These are phyloP conservation scores for Nectonema munidae DNA, from an alignment of 2,888 invertebrate species.

Conservation along the genomic window DNA sequence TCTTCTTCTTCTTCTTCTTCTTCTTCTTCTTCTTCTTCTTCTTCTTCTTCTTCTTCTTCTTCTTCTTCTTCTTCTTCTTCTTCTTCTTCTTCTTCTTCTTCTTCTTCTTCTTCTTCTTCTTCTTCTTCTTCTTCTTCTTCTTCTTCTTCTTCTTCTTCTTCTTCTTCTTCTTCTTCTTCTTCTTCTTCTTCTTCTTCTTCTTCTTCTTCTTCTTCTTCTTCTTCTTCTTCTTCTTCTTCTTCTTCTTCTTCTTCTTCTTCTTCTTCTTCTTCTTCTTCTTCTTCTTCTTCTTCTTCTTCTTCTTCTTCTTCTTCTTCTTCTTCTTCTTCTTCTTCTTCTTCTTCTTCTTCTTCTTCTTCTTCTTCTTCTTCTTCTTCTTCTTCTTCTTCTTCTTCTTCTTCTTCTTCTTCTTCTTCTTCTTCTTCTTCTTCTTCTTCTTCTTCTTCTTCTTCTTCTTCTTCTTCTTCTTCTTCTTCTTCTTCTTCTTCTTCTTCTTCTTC, in stretches of 20 bases:
- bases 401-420: constrained; percentile 10
- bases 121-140: constrained; percentile 11
- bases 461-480: constrained; percentile 11
- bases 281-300: constrained; percentile 10
- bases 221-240: constrained; percentile 12
- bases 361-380: constrained; percentile 11
- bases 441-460: constrained; percentile 12
- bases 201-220: constrained; percentile 11
- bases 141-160: constrained; percentile 12
- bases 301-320: constrained; percentile 13
- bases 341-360: constrained; percentile 12
- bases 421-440: constrained; percentile 12
- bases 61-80: constrained; percentile 12
- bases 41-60: constrained; percentile 11
- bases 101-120: constrained; percentile 11
- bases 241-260: constrained; percentile 11
- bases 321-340: constrained; percentile 10
- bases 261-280: constrained; percentile 13
- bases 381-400: constrained; percentile 13
- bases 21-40: constrained; percentile 12
- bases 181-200: constrained; percentile 12
- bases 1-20: constrained; percentile 12
- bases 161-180: constrained; percentile 11
- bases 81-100: constrained; percentile 11
- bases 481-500: constrained; percentile 12